These are phyloP conservation scores for Drosophila yooni DNA, from an alignment of 2,888 invertebrate species.

Conservation along the genomic window DNA sequence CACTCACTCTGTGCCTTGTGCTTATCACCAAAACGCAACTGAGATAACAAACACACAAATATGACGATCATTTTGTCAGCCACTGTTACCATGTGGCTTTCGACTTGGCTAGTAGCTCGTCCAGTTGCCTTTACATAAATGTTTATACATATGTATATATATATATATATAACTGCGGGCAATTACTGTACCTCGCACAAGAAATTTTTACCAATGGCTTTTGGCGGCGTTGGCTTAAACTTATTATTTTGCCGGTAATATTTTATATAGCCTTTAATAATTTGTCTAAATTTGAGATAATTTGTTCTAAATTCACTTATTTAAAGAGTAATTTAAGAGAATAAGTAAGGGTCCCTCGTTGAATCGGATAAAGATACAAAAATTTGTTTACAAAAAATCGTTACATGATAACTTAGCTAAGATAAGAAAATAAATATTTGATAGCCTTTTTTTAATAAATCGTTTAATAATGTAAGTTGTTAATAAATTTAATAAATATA, in stretches of 20 bases:
- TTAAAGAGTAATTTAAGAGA: too few relatives aligned
- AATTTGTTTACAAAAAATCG: too few relatives aligned
- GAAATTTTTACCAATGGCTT: constrained; percentile 24
- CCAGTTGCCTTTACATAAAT: constrained; percentile 7
- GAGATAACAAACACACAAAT: constrained; percentile 31
- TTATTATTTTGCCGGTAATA: neutral
- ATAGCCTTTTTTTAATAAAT: too few relatives aligned
- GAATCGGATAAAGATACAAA: too few relatives aligned
- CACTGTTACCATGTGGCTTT: constrained; percentile 46
- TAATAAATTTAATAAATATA: too few relatives aligned
- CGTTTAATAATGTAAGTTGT: too few relatives aligned
- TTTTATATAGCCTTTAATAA: neutral
- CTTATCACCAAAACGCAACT: constrained; percentile 36
- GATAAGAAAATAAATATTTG: too few relatives aligned
- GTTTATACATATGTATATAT: neutral
- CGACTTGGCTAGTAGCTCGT: constrained; percentile 10
- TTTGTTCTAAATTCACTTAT: too few relatives aligned
- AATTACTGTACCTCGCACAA: constrained; percentile 49
- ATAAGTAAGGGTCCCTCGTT: rapidly evolving
- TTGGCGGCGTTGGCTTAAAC: neutral
- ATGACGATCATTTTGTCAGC: constrained; percentile 9
- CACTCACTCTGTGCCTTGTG: constrained; percentile 4
- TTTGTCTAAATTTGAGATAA: neutral
- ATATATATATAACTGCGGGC: constrained; percentile 44
- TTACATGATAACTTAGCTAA: too few relatives aligned